Evolutionary conservation across 1,140 invertebrate genomes (phyloP).

Genomic region (Trinorchestia longiramus): DNA sequence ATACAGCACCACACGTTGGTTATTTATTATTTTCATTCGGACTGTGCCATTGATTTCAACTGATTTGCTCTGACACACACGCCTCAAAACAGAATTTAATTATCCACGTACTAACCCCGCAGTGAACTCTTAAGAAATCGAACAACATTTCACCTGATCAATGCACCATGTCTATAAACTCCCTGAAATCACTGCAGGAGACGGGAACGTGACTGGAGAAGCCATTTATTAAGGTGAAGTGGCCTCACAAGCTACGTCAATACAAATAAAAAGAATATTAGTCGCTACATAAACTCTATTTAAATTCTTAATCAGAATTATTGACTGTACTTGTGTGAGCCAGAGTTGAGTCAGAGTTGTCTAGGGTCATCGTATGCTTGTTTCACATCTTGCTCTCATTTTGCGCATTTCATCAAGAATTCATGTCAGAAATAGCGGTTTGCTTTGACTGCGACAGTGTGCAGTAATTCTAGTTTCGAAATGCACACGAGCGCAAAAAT

Average conservation of each 20-base stretch:
- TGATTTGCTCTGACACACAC: neutral
- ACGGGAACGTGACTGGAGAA: neutral
- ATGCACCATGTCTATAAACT: neutral
- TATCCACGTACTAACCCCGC: too few relatives aligned
- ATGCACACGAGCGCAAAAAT: neutral
- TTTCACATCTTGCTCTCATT: neutral
- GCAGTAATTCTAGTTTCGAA: neutral
- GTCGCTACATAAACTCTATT: neutral
- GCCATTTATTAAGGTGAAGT: neutral
- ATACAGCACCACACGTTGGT: too few relatives aligned
- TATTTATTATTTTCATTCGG: neutral
- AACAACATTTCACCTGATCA: too few relatives aligned
- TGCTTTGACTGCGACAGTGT: neutral
- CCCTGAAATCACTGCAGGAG: neutral
- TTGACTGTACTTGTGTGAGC: neutral
- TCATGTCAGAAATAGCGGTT: neutral
- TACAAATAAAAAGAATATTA: neutral
- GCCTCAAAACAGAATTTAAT: neutral
- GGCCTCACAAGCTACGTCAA: neutral
- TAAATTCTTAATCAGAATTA: neutral
- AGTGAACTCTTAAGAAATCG: neutral
- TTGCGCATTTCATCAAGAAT: neutral
- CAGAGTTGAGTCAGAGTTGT: neutral
- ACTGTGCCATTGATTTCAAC: neutral
- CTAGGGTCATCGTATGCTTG: neutral